Conservation (phyloP, 2,888 invertebrate species). For the Hyposoter dolosus region DNA sequence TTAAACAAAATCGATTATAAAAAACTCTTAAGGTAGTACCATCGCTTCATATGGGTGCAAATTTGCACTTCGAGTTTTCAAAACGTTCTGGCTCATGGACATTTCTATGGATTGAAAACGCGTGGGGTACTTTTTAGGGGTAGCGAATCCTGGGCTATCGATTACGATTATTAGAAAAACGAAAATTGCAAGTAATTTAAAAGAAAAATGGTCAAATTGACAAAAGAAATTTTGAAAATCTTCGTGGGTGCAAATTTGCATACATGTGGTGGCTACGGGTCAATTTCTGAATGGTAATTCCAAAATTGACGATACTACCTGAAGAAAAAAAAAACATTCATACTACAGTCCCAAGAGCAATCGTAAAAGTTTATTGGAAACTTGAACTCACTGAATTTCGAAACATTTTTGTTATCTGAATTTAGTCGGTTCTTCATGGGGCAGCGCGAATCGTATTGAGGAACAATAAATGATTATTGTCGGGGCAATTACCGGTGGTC, state of each 20-base stretch:
- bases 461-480: slow-evolving; percentile 80
- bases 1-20: background rate
- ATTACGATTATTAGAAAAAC: too few species aligned
- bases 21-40: background rate
- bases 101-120: background rate
- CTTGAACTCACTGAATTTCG: background rate
- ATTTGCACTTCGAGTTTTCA: too few species aligned
- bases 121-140: too few species aligned
- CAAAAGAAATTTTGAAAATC: too few species aligned
- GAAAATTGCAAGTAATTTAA: too few species aligned
- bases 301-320: too few species aligned
- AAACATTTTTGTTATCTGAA: slow-evolving; percentile 37
- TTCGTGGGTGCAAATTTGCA: too few species aligned
- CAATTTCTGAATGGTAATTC: too few species aligned
- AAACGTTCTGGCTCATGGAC: too few species aligned
- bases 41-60: too few species aligned
- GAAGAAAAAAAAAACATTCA: background rate
- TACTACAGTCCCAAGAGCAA: background rate
- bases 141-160: too few species aligned
- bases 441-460: slow-evolving; percentile 70
- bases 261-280: background rate
- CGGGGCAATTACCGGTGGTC: slow-evolving; percentile 76
- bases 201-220: too few species aligned
- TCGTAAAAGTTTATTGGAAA: background rate
- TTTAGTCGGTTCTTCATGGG: slow-evolving; percentile 4